These are phyloP conservation scores for Cryptocephalus primarius DNA, from an alignment of 2,888 invertebrate species.

Conservation along the genomic window DNA sequence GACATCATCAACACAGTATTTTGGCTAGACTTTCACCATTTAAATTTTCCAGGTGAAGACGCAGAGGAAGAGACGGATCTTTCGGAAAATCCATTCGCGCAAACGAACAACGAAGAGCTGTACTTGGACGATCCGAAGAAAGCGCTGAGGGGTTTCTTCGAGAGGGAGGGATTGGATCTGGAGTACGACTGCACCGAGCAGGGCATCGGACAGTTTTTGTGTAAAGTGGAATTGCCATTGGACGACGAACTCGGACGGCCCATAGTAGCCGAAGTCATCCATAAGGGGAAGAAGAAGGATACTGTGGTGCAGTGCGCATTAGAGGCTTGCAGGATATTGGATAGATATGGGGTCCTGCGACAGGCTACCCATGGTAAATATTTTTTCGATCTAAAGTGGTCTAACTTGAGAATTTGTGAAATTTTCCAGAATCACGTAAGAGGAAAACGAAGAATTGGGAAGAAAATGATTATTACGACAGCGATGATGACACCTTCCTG, in stretches of 20 bases:
- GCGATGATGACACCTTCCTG: conserved; percentile 91
- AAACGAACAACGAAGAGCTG: conserved; percentile 73
- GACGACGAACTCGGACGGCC: conserved; percentile 67
- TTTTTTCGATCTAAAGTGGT: conserved; percentile 14
- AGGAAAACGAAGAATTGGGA: conserved; percentile 68
- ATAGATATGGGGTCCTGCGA: conserved; percentile 74
- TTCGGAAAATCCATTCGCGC: conserved; percentile 73
- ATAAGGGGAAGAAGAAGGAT: conserved; percentile 90
- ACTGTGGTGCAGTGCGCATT: conserved; percentile 86
- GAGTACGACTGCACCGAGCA: conserved; percentile 81
- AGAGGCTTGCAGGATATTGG: conserved; percentile 87
- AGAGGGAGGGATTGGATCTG: conserved; percentile 77
- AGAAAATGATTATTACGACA: conserved; percentile 85
- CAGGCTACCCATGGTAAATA: conserved; percentile 71
- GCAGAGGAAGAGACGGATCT: conserved; percentile 78
- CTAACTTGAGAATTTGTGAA: background rate
- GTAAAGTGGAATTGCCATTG: conserved; percentile 71
- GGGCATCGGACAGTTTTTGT: conserved; percentile 75
- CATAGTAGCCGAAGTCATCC: conserved; percentile 72
- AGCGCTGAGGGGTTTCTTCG: conserved; percentile 86
- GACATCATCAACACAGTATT: too few species aligned
- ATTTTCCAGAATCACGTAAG: conserved; percentile 60
- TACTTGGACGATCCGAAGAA: conserved; percentile 94
- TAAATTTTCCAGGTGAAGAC: conserved; percentile 53
- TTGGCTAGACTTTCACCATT: too few species aligned